These are phyloP conservation scores for Argentina silus DNA, from an alignment of 2,797 vertebrate species.

Conservation along the genomic window DNA sequence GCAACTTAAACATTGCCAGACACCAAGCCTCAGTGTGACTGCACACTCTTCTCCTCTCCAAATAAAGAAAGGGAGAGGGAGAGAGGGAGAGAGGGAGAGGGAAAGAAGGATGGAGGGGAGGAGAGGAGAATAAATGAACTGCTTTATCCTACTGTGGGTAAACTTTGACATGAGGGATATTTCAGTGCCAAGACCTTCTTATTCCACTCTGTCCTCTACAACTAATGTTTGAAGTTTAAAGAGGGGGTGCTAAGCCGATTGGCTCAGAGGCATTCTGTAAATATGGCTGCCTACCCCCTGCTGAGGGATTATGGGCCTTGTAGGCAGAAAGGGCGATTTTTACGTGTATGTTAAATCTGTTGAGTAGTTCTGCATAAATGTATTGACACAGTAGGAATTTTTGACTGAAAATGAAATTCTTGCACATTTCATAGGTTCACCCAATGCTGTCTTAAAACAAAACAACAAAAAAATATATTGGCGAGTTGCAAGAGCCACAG, in stretches of 20 bases:
- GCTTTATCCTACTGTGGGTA: conserved; percentile 52
- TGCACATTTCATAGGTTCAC: conserved; percentile 58
- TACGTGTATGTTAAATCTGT: conserved; percentile 53
- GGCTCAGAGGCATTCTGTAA: conserved; percentile 63
- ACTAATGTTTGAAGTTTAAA: conserved; percentile 58
- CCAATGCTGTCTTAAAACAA: conserved; percentile 19
- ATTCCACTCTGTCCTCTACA: conserved; percentile 54
- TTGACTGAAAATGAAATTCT: conserved; percentile 54
- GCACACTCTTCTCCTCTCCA: conserved; percentile 35
- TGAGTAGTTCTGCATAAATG: conserved; percentile 51
- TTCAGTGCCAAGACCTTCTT: conserved; percentile 72
- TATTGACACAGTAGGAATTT: conserved; percentile 42
- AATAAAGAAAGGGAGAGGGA: conserved; percentile 39
- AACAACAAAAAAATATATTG: too few species aligned
- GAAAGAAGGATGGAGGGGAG: background rate
- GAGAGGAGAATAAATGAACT: conserved; percentile 55
- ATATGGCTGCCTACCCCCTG: conserved; percentile 62
- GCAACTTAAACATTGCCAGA: conserved; percentile 72
- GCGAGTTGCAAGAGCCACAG: conserved; percentile 27
- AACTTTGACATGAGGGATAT: conserved; percentile 59
- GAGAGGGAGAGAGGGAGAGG: conserved; percentile 24
- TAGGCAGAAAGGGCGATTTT: conserved; percentile 51
- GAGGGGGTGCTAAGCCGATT: conserved; percentile 36
- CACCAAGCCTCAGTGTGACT: conserved; percentile 64
- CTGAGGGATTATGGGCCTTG: conserved; percentile 60